A percentile compares a stretch with the other conserved stretches of the same genome.
Evolutionary conservation across 1,140 invertebrate species (phyloP).

Genomic region (Pseudomyrmex gracilis): DNA sequence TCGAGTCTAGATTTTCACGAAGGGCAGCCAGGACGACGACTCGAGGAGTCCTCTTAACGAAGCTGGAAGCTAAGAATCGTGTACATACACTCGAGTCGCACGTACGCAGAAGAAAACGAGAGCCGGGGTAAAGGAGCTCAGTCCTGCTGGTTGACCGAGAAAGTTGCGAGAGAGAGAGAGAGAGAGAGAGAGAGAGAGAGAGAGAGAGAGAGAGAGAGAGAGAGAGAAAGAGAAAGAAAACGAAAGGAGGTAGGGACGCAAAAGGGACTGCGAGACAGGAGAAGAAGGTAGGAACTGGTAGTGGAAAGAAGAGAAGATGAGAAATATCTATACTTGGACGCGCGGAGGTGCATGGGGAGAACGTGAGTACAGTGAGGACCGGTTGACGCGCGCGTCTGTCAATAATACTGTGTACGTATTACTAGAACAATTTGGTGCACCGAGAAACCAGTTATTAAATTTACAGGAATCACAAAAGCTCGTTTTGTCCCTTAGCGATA

Average conservation of each 20-base stretch:
- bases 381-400: slow-evolving; percentile 53
- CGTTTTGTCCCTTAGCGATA: background rate
- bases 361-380: slow-evolving; percentile 49
- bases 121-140: slow-evolving; percentile 28
- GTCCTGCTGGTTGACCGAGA: slow-evolving; percentile 14
- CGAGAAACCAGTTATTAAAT: background rate
- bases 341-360: slow-evolving; percentile 22
- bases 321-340: slow-evolving; percentile 7
- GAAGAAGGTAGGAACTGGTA: background rate
- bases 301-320: slow-evolving; percentile 17
- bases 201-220: slow-evolving; percentile 18
- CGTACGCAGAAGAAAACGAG: slow-evolving; percentile 67
- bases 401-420: slow-evolving; percentile 42
- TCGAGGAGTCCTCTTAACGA: slow-evolving; percentile 70
- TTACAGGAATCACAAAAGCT: too few relatives aligned
- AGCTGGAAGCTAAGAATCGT: slow-evolving; percentile 65
- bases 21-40: slow-evolving; percentile 64
- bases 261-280: slow-evolving; percentile 15
- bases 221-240: slow-evolving; percentile 9
- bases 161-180: slow-evolving; percentile 23
- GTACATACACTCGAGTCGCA: slow-evolving; percentile 42
- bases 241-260: slow-evolving; percentile 1
- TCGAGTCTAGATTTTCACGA: slow-evolving; percentile 64
- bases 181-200: too few relatives aligned
- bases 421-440: slow-evolving; percentile 42